Evolutionary conservation across 2,888 invertebrate genomes (phyloP), one percentile per base, ranked within the genome.

Genomic region (Acronicta alni): DNA sequence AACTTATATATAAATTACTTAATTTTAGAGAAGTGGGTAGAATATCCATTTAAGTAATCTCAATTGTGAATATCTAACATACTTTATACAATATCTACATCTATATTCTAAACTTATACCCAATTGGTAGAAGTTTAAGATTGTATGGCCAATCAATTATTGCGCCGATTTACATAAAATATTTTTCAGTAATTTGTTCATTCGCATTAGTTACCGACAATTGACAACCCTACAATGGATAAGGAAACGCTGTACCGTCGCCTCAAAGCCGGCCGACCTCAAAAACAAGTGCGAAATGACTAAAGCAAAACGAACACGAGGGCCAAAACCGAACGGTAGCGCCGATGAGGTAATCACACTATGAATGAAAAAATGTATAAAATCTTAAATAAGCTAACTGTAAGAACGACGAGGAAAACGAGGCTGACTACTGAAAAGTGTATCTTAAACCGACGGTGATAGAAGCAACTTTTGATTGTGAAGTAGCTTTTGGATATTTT

Each of bases 341-440:
- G 46, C 26, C 60, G 87, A 84, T 92, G 92, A 92, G 84, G 88
- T 88, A 90, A 90, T 87, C 88, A 70, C 80, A 84, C 81, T 85
- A 85, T 90, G 87, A 91, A 91, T 90, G 88, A 90, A 89, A 88
- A 88, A 87, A 85, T 54, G 61, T 47, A 58, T 49, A 67, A 84
- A 81, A 77, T 67, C 57, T 55, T 68, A 69, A 57, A 74, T 58
- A 81, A 83, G 41, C 75, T 86, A 86, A 87, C 86, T 82, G 85
- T 86, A 74, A 72, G 72, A 59, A 56, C 67, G 61, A 49, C 57
- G 57, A 56, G 38, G 49, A 47, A 67, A 68, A 63, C 26, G 26
- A 54, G 37, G 7, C 4, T 48, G 55, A 67, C 14, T 18, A 56
- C 49, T 32, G 37, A n/a, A 69, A 72, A 70, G 49, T 47, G 35